Base-by-base conservation (phyloP, 2,888 invertebrate genomes). In the Nebria salina region DNA sequence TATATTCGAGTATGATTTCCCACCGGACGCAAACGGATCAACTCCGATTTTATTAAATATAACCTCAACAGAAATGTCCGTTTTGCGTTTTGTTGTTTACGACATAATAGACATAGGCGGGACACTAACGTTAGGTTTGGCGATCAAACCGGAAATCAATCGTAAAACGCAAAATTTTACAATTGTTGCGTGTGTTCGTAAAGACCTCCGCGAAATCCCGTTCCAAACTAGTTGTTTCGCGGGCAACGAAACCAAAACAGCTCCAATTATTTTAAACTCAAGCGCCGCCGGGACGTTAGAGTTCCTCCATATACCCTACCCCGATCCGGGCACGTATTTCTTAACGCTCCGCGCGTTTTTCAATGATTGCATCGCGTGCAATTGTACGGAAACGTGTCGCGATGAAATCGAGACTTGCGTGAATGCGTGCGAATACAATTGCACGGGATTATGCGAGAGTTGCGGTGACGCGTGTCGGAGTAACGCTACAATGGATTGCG, bases 291-390 rank as follows among this genome's bases (percentile, higher is more conserved):
- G 93, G 70, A 91, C 93, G 75, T 90, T 91, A 77, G 91, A 91
- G 7, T 91, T 92, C 76, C 88, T 93, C 15, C 91, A 93, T 82
- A 92, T 95, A 42, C 97, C 97, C 0, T 97, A 93, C 86, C 97
- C 97, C 0, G 96, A 96, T 85, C 92, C 94, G 43, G 97, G 97
- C 0, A 89, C 89, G 65, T 97, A 97, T 96, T 96, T 94, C 89
- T 87, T 96, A 20, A 93, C 94, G 0, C 89, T 96, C 83, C 91
- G 92, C 73, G 89, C 95, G 75, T 94, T 93, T 86, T 96, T 95
- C 85, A 91, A 92, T 43, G 87, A 89, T 13, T 88, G 88, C 82
- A 82, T 84, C 54, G 85, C 86, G 5, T 89, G 89, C 81, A 84
- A 84, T 76, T 89, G 89, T 84, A 83, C 87, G 0, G 83, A 86